These are phyloP conservation scores for Meloidogyne floridensis DNA, from an alignment of 1,140 invertebrate genomes.

Conservation along the genomic window DNA sequence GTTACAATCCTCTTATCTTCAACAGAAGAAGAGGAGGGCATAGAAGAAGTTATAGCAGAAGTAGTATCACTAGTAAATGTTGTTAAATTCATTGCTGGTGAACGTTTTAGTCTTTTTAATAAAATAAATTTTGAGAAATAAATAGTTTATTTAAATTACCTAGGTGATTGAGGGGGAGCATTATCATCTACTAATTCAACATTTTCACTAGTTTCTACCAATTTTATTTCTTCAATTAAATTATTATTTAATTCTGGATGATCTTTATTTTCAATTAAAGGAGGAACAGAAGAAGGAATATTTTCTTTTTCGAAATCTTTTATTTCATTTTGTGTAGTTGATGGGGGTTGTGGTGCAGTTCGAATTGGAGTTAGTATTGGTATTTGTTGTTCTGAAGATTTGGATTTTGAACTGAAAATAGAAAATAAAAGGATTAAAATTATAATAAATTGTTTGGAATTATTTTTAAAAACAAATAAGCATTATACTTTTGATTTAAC, in stretches of 20 bases:
- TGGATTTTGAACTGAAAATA: not conserved
- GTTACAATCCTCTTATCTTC: not conserved
- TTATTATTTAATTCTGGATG: not conserved
- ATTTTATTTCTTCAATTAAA: not conserved
- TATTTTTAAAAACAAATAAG: no score
- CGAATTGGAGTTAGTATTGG: not conserved
- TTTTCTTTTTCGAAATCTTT: not conserved
- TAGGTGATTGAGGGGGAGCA: not conserved
- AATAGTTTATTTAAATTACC: not conserved
- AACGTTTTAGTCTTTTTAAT: slow-evolving; percentile 57
- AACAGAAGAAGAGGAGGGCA: not conserved
- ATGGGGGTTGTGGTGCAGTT: not conserved
- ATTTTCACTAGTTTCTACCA: not conserved
- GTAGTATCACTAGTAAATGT: not conserved
- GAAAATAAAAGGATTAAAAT: not conserved
- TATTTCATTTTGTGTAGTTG: not conserved
- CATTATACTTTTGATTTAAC: no score
- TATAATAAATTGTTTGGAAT: no score
- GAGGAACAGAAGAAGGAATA: not conserved
- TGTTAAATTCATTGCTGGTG: slow-evolving; percentile 63
- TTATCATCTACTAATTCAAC: not conserved
- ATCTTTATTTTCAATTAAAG: no score
- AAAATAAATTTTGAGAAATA: not conserved
- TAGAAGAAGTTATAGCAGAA: not conserved
- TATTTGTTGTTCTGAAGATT: not conserved